Percentiles rank a stretch among this genome's conserved stretches.
Conservation (phyloP, 2,113 vertebrate species). For the Salvator merianae region DNA sequence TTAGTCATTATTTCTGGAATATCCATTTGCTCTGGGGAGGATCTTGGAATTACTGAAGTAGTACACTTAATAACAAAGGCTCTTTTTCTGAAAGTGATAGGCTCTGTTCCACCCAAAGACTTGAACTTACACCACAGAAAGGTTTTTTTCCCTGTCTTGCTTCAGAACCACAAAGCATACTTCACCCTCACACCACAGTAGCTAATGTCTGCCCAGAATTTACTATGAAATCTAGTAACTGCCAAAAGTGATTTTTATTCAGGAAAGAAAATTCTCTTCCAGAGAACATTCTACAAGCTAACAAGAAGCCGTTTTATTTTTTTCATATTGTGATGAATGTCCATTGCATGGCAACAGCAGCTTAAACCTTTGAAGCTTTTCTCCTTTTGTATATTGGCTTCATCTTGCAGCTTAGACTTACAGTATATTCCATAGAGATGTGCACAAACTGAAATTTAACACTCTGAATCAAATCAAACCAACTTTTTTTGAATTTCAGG, state of each 20-base stretch:
- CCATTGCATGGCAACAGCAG: too few relatives aligned
- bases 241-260: conserved; percentile 1
- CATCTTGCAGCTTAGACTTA: too few relatives aligned
- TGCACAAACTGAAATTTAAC: too few relatives aligned
- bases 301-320: fast-evolving
- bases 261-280: neutral
- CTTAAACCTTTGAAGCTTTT: too few relatives aligned
- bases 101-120: neutral
- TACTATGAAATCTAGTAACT: neutral
- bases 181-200: conserved; percentile 36
- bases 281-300: neutral
- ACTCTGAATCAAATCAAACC: too few relatives aligned
- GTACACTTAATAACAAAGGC: conserved; percentile 7
- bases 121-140: neutral
- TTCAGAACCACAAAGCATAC: conserved; percentile 40
- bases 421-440: too few relatives aligned
- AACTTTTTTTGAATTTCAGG: too few relatives aligned
- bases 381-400: too few relatives aligned
- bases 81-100: conserved; percentile 16
- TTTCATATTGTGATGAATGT: neutral
- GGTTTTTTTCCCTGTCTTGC: conserved; percentile 12
- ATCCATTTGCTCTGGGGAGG: fast-evolving
- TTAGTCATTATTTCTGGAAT: conserved; percentile 19
- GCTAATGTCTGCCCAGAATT: conserved; percentile 42
- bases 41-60: neutral